Percentiles rank a stretch among this genome's conserved stretches.
phyloP scores from a whole-genome alignment of 2,113 vertebrate species.

The Genyomyrus donnyi region DNA sequence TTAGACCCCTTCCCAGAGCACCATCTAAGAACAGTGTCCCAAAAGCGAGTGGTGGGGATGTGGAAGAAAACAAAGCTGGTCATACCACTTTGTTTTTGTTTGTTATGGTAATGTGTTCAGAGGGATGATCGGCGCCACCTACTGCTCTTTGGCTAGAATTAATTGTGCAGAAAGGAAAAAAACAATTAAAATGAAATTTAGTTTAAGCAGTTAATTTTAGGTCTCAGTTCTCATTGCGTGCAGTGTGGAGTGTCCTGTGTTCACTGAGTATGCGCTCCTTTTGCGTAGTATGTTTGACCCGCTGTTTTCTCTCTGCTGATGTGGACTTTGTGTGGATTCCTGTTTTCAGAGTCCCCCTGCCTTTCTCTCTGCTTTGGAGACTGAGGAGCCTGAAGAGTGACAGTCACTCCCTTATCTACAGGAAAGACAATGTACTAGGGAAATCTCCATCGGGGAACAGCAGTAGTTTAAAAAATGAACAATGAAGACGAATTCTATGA shows the following conservation, averaged over 20 bases:
- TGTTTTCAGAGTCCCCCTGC: constrained; percentile 11
- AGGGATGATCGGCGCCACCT: background rate
- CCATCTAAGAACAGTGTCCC: background rate
- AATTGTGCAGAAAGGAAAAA: background rate
- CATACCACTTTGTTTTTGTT: background rate
- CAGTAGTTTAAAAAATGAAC: constrained; percentile 68
- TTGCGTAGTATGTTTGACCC: background rate
- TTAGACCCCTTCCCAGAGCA: background rate
- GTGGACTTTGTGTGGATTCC: background rate
- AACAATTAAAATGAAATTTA: background rate
- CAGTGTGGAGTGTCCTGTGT: background rate
- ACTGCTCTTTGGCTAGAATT: background rate
- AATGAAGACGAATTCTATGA: constrained; percentile 95
- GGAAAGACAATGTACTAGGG: constrained; percentile 59
- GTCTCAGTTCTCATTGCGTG: background rate
- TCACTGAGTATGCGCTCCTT: background rate
- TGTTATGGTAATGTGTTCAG: background rate
- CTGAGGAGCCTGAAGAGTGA: constrained; percentile 10
- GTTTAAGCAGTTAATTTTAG: background rate
- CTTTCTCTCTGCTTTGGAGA: constrained; percentile 11
- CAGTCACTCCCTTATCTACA: constrained; percentile 5
- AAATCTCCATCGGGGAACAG: constrained; percentile 20
- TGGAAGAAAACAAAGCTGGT: background rate
- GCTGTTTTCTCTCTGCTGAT: background rate
- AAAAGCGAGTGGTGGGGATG: background rate